phyloP scores from a whole-genome alignment of 2,113 vertebrate genomes.

The Semnopithecus entellus region DNA sequence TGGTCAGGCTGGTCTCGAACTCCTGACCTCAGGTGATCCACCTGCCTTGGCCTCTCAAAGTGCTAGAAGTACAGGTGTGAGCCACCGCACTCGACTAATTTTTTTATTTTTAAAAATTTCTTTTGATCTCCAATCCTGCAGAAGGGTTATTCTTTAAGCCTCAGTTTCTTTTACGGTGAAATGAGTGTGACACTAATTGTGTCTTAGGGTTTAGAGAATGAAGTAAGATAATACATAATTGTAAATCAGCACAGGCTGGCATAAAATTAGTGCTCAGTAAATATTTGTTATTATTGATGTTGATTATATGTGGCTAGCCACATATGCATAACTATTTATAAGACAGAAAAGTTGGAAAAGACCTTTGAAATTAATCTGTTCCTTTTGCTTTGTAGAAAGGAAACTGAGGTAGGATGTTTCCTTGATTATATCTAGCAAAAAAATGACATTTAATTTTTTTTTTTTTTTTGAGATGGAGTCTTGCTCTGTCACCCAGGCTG shows the following conservation, averaged over 20 bases:
- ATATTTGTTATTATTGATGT: neutral
- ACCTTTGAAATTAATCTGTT: neutral
- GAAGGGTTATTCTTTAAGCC: neutral
- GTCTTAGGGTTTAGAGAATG: neutral
- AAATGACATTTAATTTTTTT: no score
- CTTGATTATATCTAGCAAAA: no score
- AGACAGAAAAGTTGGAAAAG: neutral
- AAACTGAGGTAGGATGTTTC: neutral
- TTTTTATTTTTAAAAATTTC: no score
- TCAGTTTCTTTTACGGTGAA: neutral
- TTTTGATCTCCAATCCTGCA: no score
- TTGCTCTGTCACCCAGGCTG: no score
- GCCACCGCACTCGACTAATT: no score
- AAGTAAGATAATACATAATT: constrained; percentile 7
- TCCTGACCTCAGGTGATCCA: no score
- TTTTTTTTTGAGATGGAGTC: no score
- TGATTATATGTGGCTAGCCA: neutral
- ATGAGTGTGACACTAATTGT: neutral
- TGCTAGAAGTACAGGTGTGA: no score
- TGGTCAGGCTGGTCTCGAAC: no score
- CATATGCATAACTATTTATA: neutral
- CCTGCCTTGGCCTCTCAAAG: no score
- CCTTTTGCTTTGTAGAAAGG: neutral
- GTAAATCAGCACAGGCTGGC: neutral
- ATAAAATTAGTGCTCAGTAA: neutral